phyloP scores from a whole-genome alignment of 2,113 vertebrate genomes.

The Psettodes erumei region DNA sequence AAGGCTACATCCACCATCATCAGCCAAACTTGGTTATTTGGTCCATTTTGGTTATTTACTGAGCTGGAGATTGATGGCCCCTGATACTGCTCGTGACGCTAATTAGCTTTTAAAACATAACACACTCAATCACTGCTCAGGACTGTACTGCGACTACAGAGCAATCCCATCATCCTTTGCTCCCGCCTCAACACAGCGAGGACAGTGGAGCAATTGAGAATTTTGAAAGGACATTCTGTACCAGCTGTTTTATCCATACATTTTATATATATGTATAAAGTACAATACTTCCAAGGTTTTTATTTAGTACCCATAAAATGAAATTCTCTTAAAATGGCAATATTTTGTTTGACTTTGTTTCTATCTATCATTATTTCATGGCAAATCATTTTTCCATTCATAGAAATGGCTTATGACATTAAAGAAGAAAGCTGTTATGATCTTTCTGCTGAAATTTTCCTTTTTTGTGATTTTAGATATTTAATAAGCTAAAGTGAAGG shows the following conservation, averaged over 20 bases:
- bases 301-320: neutral
- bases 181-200: conserved; percentile 85
- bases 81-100: conserved; percentile 91
- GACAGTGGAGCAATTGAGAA: conserved; percentile 82
- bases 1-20: conserved; percentile 94
- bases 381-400: neutral
- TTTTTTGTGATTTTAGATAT: neutral
- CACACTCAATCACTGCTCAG: conserved; percentile 95
- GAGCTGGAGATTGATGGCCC: conserved; percentile 94
- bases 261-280: neutral
- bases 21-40: conserved; percentile 98
- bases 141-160: conserved; percentile 86
- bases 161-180: conserved; percentile 85
- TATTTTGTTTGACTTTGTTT: neutral
- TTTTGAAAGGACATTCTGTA: conserved; percentile 68
- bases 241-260: neutral
- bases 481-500: neutral
- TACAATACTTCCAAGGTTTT: neutral
- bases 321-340: no score
- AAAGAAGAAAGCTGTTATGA: neutral
- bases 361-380: neutral
- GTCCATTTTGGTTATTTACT: conserved; percentile 99
- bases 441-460: neutral
- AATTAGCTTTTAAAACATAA: conserved; percentile 99
- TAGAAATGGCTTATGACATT: neutral